Evolutionary conservation across 2,113 vertebrate species (phyloP).

Genomic region (Platysteira castanea): DNA sequence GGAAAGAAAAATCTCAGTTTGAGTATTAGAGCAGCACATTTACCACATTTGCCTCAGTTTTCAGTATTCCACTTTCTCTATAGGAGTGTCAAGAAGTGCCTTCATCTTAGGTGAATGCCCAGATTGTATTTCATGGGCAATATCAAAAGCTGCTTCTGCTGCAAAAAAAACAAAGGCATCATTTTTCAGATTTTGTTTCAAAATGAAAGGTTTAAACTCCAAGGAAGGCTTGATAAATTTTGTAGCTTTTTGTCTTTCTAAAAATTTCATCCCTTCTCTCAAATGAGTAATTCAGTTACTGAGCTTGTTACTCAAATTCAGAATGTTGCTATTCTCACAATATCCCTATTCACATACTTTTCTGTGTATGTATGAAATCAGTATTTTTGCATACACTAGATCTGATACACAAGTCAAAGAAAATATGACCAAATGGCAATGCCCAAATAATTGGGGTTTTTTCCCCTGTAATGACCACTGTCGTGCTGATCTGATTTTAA

Average conservation of each 20-base stretch:
- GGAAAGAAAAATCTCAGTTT: background rate
- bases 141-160: constrained; percentile 19
- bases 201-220: background rate
- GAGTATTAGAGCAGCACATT: background rate
- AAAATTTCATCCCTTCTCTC: background rate
- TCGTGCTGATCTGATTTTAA: background rate
- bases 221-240: background rate
- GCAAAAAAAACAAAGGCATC: background rate
- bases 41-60: background rate
- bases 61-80: background rate
- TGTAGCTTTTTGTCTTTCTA: background rate
- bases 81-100: constrained; percentile 49
- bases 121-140: background rate
- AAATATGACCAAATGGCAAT: background rate
- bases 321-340: background rate
- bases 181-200: background rate
- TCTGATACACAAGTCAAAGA: background rate
- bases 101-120: background rate
- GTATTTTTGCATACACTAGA: background rate
- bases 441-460: fast-evolving
- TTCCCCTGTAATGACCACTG: background rate
- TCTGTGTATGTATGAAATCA: background rate
- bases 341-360: background rate
- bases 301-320: background rate
- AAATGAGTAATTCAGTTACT: background rate